Base-by-base conservation (phyloP, 2,888 invertebrate genomes). In the Julus scanicus region DNA sequence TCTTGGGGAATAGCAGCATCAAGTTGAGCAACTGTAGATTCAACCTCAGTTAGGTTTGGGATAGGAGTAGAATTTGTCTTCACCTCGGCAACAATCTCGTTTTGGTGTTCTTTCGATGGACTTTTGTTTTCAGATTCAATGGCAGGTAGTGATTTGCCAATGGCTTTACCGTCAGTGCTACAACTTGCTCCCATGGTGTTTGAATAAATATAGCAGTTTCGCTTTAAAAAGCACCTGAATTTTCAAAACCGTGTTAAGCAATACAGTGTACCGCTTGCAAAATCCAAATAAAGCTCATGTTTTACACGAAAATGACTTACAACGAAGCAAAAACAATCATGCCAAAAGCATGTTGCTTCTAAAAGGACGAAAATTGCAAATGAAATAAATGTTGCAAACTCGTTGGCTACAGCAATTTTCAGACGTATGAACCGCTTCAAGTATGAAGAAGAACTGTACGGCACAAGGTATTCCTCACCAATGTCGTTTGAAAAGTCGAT, bases 121-220 rank as follows among this genome's bases (percentile, higher is more conserved):
- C 6, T 63, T 20, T 63, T 63, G 20, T 63, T 15, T 6, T n/a
- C 63, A n/a, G 63, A 5, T 63, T 63, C 20, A 20, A 63, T 20
- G 6, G 63, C 4, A 8, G 63, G 63, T 20, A 63, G 63, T 5
- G 63, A 20, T 63, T 63, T 63, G 11, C 84, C 40, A 44, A 84
- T 4, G 44, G 84, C 84, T 44, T 84, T 39, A 84, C 40, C 44
- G 39, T 84, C 84, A n/a, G 84, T 2, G 13, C 84, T 84, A 44
- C 84, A 84, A 44, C 84, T 84, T 17, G 84, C 84, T 4, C 84
- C 84, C 84, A 84, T 84, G 84, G 9, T 84, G 15, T 0, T 13
- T 15, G 84, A 84, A 39, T 44, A 84, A 44, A 84, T 84, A 44
- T 44, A 84, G 44, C 84, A 84, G 84, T 13, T 84, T 17, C 44